Conservation (phyloP, 2,888 invertebrate species). For the Hedya salicella region DNA sequence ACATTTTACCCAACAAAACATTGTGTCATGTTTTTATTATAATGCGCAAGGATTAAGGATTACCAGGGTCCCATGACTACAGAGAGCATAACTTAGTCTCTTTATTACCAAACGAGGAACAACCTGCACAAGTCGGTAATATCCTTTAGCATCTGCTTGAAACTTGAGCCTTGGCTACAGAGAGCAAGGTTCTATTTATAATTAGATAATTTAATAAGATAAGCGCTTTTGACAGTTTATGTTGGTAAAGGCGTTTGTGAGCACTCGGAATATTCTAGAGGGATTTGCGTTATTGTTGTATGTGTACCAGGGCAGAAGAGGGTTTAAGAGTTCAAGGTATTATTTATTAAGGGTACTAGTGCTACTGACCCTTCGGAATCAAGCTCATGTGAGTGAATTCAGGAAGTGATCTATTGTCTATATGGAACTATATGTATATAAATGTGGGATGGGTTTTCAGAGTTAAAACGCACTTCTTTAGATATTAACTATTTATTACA, state of each 20-base stretch:
- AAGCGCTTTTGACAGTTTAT: not conserved
- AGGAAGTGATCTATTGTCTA: too few relatives aligned
- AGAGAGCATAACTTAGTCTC: slow-evolving; percentile 31
- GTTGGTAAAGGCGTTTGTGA: slow-evolving; percentile 4
- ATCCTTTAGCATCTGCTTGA: not conserved
- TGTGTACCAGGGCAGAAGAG: slow-evolving; percentile 8
- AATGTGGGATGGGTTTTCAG: too few relatives aligned
- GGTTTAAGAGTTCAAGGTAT: not conserved
- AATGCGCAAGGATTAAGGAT: slow-evolving; percentile 23
- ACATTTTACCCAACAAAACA: slow-evolving; percentile 15
- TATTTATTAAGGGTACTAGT: not conserved
- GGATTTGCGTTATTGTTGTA: slow-evolving; percentile 31
- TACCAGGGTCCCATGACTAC: slow-evolving; percentile 24
- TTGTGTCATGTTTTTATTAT: slow-evolving; percentile 27
- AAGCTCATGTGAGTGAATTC: too few relatives aligned
- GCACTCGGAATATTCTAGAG: slow-evolving; percentile 32
- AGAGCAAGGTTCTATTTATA: not conserved
- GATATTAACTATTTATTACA: too few relatives aligned
- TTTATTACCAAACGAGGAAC: not conserved
- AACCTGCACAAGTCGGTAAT: not conserved
- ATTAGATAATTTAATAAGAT: not conserved
- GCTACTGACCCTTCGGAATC: not conserved
- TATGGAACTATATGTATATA: too few relatives aligned
- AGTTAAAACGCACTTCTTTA: too few relatives aligned
- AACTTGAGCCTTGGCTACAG: not conserved